phyloP scores from a whole-genome alignment of 2,888 invertebrate species.

The Euclidia mi region DNA sequence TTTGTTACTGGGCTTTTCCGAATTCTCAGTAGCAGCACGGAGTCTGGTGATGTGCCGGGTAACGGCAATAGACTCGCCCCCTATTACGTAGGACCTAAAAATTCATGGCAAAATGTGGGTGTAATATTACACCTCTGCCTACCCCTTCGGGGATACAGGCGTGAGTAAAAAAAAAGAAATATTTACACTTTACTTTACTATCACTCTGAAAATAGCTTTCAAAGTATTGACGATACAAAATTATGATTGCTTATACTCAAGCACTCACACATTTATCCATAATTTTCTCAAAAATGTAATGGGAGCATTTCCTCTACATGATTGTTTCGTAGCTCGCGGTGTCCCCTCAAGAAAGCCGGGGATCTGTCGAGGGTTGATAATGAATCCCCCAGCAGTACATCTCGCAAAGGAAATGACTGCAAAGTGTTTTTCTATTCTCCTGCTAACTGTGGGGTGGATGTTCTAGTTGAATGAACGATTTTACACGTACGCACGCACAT shows the following conservation, averaged over 20 bases:
- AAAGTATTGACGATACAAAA: too few relatives aligned
- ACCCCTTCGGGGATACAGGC: too few relatives aligned
- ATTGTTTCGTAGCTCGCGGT: constrained; percentile 51
- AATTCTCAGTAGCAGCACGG: too few relatives aligned
- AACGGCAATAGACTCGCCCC: too few relatives aligned
- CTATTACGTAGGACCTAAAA: too few relatives aligned
- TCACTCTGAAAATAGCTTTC: too few relatives aligned
- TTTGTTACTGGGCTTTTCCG: too few relatives aligned
- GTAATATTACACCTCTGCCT: too few relatives aligned
- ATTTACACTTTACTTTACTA: too few relatives aligned
- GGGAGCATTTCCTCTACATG: constrained; percentile 45
- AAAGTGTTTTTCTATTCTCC: constrained; percentile 88
- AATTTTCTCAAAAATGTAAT: constrained; percentile 38
- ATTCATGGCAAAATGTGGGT: too few relatives aligned
- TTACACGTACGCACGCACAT: constrained; percentile 26
- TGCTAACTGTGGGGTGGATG: constrained; percentile 64
- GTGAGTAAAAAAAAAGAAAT: too few relatives aligned
- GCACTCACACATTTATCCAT: not conserved
- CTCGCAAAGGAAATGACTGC: constrained; percentile 85
- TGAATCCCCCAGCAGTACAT: constrained; percentile 85
- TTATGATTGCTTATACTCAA: not conserved
- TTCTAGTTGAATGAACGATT: constrained; percentile 57
- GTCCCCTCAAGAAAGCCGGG: constrained; percentile 70
- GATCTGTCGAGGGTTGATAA: constrained; percentile 87
- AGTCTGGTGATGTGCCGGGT: too few relatives aligned